Base-by-base conservation (phyloP, 1,140 invertebrate species). In the Samia ricini region DNA sequence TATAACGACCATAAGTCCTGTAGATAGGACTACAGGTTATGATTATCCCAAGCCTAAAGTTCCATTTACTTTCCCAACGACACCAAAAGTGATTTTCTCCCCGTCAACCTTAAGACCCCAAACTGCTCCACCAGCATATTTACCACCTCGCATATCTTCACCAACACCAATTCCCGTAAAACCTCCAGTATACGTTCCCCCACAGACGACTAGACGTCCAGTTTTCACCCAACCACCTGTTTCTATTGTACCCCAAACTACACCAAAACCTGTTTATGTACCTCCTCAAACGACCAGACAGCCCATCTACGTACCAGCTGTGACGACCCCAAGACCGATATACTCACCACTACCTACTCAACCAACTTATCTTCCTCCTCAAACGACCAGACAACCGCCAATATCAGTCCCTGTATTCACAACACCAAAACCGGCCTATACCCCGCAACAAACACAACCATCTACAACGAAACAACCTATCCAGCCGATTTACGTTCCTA, bases 41-140 rank as follows among this genome's bases (percentile, higher is more conserved):
- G 74, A 81, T 20, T 92, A 92, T 63, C 90, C 91, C 12, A 74
- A 60, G 56, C 90, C 91, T 26, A 81, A 66, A 76, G 81, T 82
- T 71, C 85, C 76, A 60, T 91, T 86, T 69, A 80, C 12, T 54
- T 73, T 60, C 63, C 67, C 61, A 52, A 59, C 57, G 0, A 59
- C 57, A 12, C 57, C 26, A 21, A n/a, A 22, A n/a, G 15, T n/a
- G 12, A 1, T 26, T 22, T 48, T 49, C n/a, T 49, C 57, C 15
- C 42, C 57, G 12, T 49, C 57, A n/a, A 59, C 57, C 21, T n/a
- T 42, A 26, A 49, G 42, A 50, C 57, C 57, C 22, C 56, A 42
- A 20, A 58, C 36, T 23, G 12, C 4, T 22, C 56, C 20, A 12
- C 33, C 56, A 8, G 15, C 36, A 15, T 58, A 58, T 36, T 42